These are phyloP conservation scores for Myoxocephalus aenaeus DNA, from an alignment of 2,797 vertebrate species.

Conservation along the genomic window DNA sequence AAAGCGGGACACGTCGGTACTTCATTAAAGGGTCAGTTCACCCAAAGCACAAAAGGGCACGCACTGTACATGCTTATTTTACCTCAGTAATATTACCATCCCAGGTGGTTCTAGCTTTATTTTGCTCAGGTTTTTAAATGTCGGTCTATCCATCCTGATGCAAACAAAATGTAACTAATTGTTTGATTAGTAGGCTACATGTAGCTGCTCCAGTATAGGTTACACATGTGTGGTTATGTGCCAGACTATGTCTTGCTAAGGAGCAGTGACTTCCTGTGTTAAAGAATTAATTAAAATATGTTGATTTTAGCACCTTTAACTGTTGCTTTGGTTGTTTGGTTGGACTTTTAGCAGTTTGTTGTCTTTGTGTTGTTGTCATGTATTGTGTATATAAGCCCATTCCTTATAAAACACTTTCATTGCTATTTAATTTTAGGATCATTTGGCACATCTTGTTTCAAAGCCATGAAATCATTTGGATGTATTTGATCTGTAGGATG, in stretches of 20 bases:
- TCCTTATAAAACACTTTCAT: neutral
- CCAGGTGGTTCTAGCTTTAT: neutral
- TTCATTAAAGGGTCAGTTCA: neutral
- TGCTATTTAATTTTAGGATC: neutral
- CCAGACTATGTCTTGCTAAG: no score
- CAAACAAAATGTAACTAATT: neutral
- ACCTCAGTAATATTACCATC: neutral
- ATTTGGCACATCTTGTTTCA: neutral
- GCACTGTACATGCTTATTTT: neutral
- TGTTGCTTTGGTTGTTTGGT: neutral
- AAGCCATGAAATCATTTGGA: neutral
- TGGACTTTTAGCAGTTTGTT: neutral
- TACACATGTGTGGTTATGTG: neutral
- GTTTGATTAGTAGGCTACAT: neutral
- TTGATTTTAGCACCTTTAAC: neutral
- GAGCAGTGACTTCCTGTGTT: no score
- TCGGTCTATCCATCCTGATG: neutral
- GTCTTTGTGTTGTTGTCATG: neutral
- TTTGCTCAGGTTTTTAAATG: neutral
- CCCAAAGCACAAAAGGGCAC: neutral
- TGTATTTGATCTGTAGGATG: neutral
- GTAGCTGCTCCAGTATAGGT: neutral
- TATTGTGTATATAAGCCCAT: neutral
- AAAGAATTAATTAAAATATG: no score
- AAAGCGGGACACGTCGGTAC: accelerated